Base-by-base conservation (phyloP, 2,797 vertebrate genomes). In the Trichosurus vulpecula region DNA sequence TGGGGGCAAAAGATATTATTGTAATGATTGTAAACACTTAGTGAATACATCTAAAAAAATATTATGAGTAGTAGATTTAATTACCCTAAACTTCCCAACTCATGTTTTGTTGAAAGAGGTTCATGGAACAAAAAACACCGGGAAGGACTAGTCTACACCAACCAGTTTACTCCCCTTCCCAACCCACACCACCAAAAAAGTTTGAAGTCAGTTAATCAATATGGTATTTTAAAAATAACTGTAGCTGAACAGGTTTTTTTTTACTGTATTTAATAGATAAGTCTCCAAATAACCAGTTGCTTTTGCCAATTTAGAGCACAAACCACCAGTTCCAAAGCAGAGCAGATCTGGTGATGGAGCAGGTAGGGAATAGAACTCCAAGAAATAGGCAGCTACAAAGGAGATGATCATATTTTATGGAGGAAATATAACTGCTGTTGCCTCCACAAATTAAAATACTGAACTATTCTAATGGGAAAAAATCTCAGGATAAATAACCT, bases 401-500 rank as follows among this genome's bases (percentile, higher is more conserved):
- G 94, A 90, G 41, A 66, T 4, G 35, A 54, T 2, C 1, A 1
- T 1, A 13, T 66, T 93, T 94, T 53, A 6, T 19, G 30, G 56
- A 19, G 54, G 14, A 91, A 90, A 56, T 0, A 12, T 6, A 74
- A 53, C 29, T 74, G 13, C 19, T 93, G 19, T 74, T 93, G 9
- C 92, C 56, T 55, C 30, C 29, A 55, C 93, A 87, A 87, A 93
- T 95, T 92, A 94, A 96, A 94, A 93, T 66, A 54, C 2, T 3
- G 30, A 61, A 96, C 92, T 6, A 51, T 0, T 74, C 66, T 92
- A 30, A 16, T 8, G 51, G 35, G 54, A 55, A 92, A 95, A n/a
- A 96, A 90, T 1, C 30, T 91, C 96, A 94, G 52, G 41, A 61
- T 91, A 16, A 91, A 0, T 51, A 90, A 57, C 0, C 52, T 58